Evolutionary conservation across 2,888 invertebrate species (phyloP).

Genomic region (Hirtodrosophila trivittata): DNA sequence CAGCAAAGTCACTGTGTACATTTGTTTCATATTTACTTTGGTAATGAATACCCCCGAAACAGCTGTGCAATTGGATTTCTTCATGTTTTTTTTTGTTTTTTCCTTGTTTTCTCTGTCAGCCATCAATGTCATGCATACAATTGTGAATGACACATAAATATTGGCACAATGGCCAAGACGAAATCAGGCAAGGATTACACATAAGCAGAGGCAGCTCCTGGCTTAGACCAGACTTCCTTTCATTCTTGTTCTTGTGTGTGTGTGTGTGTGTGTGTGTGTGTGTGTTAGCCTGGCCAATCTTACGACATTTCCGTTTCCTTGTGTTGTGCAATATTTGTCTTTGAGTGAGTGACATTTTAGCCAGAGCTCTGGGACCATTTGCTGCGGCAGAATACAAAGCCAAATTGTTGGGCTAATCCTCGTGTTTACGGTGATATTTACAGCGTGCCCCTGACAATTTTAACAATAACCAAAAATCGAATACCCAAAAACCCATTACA

Average conservation of each 20-base stretch:
- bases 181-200: slow-evolving; percentile 62
- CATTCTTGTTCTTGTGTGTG: slow-evolving; percentile 18
- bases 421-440: slow-evolving; percentile 79
- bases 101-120: too few relatives aligned
- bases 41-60: slow-evolving; percentile 48
- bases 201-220: slow-evolving; percentile 18
- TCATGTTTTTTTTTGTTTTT: slow-evolving; percentile 16
- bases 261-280: slow-evolving; percentile 16
- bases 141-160: slow-evolving; percentile 76
- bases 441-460: slow-evolving; percentile 69
- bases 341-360: slow-evolving; percentile 69
- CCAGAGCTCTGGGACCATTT: slow-evolving; percentile 40
- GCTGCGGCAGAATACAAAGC: slow-evolving; percentile 63
- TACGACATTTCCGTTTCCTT: slow-evolving; percentile 81
- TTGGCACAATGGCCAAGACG: slow-evolving; percentile 62
- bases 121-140: slow-evolving; percentile 79
- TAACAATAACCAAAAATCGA: slow-evolving; percentile 66
- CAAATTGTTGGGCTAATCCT: slow-evolving; percentile 77
- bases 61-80: slow-evolving; percentile 78
- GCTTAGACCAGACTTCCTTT: slow-evolving; percentile 38
- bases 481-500: slow-evolving; percentile 53
- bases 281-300: slow-evolving; percentile 58
- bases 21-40: slow-evolving; percentile 77
- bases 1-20: slow-evolving; percentile 64
- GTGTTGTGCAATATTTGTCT: slow-evolving; percentile 69